Percentiles rank a stretch among this genome's conserved stretches.
These are phyloP conservation scores for Aldrovandia affinis DNA, from an alignment of 2,797 vertebrate genomes.

Conservation along the genomic window DNA sequence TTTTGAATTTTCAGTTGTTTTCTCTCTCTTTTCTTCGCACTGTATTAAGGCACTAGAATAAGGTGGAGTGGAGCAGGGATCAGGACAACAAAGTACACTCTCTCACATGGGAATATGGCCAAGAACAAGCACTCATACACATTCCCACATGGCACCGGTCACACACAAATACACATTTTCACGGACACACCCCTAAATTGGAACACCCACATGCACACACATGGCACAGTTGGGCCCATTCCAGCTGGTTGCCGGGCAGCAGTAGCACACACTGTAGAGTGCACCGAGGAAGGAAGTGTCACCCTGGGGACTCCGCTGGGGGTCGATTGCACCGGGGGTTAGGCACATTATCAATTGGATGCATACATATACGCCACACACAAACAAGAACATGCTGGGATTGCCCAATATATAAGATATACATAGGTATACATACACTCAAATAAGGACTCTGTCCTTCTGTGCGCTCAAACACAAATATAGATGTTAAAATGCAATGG, in stretches of 20 bases:
- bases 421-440: not conserved
- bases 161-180: slow-evolving; percentile 48
- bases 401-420: not conserved
- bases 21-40: slow-evolving; percentile 60
- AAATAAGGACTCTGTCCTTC: not conserved
- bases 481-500: not conserved
- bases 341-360: slow-evolving; percentile 59
- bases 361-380: slow-evolving; percentile 57
- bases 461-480: not conserved
- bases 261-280: slow-evolving; percentile 67
- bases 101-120: slow-evolving; percentile 3
- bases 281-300: slow-evolving; percentile 76
- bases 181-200: slow-evolving; percentile 48
- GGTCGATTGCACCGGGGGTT: too few species aligned
- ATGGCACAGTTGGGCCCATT: slow-evolving; percentile 64
- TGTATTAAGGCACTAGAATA: slow-evolving; percentile 71
- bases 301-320: slow-evolving; percentile 67
- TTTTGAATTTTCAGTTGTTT: slow-evolving; percentile 56
- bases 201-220: slow-evolving; percentile 51
- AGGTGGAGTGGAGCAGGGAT: slow-evolving; percentile 65
- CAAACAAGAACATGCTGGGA: slow-evolving; percentile 41
- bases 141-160: slow-evolving; percentile 50
- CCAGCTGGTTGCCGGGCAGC: slow-evolving; percentile 73
- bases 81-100: slow-evolving; percentile 50
- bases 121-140: slow-evolving; percentile 28